These are phyloP conservation scores for Drosophila melanica DNA, from an alignment of 1,140 invertebrate species.

Conservation along the genomic window DNA sequence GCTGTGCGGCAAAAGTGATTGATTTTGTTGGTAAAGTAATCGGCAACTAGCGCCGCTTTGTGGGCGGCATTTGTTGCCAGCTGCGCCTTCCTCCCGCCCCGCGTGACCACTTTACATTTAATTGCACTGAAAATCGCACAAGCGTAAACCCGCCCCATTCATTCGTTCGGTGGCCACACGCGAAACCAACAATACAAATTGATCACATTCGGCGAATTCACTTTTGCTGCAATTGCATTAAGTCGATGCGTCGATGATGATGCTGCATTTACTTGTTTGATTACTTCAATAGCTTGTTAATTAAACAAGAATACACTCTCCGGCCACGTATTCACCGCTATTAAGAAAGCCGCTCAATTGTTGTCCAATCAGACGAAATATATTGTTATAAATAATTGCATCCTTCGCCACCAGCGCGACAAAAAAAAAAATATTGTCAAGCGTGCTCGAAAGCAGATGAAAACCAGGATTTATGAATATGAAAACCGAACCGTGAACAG, in stretches of 20 bases:
- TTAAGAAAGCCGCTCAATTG: too few relatives aligned
- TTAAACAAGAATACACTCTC: too few relatives aligned
- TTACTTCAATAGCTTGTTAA: not conserved
- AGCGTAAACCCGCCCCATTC: slow-evolving; percentile 41
- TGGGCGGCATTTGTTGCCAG: not conserved
- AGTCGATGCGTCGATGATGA: not conserved
- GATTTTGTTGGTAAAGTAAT: slow-evolving; percentile 53
- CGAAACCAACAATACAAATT: slow-evolving; percentile 1
- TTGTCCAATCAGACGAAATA: too few relatives aligned
- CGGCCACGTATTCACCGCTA: too few relatives aligned
- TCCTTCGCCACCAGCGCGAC: too few relatives aligned
- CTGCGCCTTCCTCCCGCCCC: slow-evolving; percentile 6
- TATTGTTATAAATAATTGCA: too few relatives aligned
- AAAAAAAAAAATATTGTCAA: too few relatives aligned
- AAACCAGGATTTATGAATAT: too few relatives aligned
- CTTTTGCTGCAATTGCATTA: not conserved
- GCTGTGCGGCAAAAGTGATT: slow-evolving; percentile 67
- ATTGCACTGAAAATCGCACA: slow-evolving; percentile 54
- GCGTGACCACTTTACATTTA: slow-evolving; percentile 38
- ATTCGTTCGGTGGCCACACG: slow-evolving; percentile 1
- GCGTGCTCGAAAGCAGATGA: too few relatives aligned
- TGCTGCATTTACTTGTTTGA: not conserved
- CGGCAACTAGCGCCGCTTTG: not conserved
- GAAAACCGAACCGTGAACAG: too few relatives aligned
- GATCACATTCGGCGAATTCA: slow-evolving; percentile 8